Evolutionary conservation across 2,113 vertebrate species (phyloP), one percentile per base, ranked within the genome.

Genomic region (Nothoprocta pentlandii): DNA sequence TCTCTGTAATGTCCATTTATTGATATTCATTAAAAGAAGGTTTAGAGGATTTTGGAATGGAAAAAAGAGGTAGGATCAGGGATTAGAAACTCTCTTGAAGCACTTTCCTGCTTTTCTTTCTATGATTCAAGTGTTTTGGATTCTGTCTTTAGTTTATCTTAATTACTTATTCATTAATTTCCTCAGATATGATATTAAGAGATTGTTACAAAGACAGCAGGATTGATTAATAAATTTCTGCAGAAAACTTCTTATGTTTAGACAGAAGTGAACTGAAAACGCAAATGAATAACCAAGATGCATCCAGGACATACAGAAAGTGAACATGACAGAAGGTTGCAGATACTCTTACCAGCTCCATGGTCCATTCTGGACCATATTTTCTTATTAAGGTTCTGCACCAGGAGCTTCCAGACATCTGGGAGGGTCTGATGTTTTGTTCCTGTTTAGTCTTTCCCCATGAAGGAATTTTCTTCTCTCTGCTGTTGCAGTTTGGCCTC

Each of bases 341-440:
- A 20, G 23, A 28, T 51, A n/a, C 15, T 26, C 12, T 13, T 36
- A 68, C 32, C 16, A 46, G 32, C 15, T 23, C 23, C 16, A 8
- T 19, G n/a, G 36, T 36, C 34, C 69, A 71, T 54, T 71, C 69
- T 36, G 26, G 12, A 39, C 34, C 12, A 12, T 71, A 12, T 54
- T 34, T 51, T 30, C 12, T 71, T 17, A 34, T 28, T 21, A 71
- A 53, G 49, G 8, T 10, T 28, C 36, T 17, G 34, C 36, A 53
- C 44, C 1, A 1, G 39, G 28, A 61, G 6, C 64, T 30, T 62
- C 28, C 30, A 58, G 22, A 73, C 61, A 47, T 5, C 0, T 0
- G 8, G 12, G 21, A 44, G 7, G 8, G 42, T 81, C 64, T 81
- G 6, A 8, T 81, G 41, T 1, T 42, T 89, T 49, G 9, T n/a